Percentiles rank a stretch among this genome's conserved stretches.
phyloP scores from a whole-genome alignment of 2,888 invertebrate species.

The Teleiodes luculella region DNA sequence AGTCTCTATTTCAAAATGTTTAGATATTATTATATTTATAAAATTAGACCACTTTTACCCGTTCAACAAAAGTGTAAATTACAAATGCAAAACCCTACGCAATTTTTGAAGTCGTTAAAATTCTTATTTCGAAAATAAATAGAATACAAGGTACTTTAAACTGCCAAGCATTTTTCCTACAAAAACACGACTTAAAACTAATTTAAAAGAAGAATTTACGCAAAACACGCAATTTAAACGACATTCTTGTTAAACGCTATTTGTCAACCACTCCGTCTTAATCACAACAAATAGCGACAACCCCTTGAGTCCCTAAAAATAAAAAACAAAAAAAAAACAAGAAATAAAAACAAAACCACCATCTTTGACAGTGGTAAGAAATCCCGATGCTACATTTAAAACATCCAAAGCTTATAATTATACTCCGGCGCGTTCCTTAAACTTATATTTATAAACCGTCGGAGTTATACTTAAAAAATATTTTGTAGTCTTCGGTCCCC shows the following conservation, averaged over 20 bases:
- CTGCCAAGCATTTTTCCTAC: no score
- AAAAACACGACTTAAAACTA: neutral
- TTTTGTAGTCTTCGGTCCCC: constrained; percentile 7
- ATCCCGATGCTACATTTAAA: constrained; percentile 39
- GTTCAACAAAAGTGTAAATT: no score
- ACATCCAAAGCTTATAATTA: constrained; percentile 53
- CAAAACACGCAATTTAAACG: neutral
- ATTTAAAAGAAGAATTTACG: neutral
- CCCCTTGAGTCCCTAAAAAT: constrained; percentile 15
- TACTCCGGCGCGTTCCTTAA: constrained; percentile 29
- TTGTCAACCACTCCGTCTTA: neutral
- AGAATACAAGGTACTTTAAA: no score
- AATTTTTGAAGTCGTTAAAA: no score
- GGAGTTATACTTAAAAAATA: constrained; percentile 48
- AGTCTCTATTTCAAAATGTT: no score
- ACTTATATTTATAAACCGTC: constrained; percentile 47
- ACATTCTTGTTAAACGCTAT: neutral
- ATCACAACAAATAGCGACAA: constrained; percentile 18
- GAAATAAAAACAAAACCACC: constrained; percentile 33
- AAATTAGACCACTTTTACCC: no score
- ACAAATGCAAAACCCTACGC: no score
- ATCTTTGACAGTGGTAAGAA: constrained; percentile 29
- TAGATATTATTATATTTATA: no score
- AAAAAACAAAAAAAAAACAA: constrained; percentile 10
- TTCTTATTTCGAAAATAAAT: no score